A percentile compares a stretch with the other conserved stretches of the same genome.
These are phyloP conservation scores for Rhynchomys soricoides DNA, from an alignment of 2,113 vertebrate species.

Conservation along the genomic window DNA sequence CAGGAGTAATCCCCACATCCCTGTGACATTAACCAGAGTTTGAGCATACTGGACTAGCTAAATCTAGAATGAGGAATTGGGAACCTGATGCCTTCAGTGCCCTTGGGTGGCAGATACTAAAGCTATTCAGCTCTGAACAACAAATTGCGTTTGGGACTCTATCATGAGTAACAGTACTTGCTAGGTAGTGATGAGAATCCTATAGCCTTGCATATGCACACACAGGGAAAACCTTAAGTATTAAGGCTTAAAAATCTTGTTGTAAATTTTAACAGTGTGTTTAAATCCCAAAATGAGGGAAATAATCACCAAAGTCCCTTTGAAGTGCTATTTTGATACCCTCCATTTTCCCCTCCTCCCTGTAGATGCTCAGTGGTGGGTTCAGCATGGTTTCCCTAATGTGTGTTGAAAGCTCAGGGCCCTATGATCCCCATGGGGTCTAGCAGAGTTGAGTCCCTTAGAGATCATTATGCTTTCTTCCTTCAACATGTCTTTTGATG, in stretches of 20 bases:
- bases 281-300: conserved; percentile 33
- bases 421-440: background rate
- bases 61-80: background rate
- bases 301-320: background rate
- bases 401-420: background rate
- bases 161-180: conserved; percentile 25
- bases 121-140: conserved; percentile 8
- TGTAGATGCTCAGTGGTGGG: background rate
- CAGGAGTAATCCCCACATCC: background rate
- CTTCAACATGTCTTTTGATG: background rate
- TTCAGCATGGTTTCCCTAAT: background rate
- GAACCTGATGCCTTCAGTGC: background rate
- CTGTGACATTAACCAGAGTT: background rate
- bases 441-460: background rate
- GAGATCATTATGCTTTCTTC: conserved; percentile 26
- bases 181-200: background rate
- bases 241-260: conserved; percentile 8
- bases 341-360: background rate
- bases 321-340: background rate
- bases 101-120: background rate
- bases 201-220: background rate
- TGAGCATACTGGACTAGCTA: background rate
- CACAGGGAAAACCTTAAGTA: background rate
- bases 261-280: conserved; percentile 18
- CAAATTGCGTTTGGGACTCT: background rate